A percentile compares a stretch with the other conserved stretches of the same genome.
Evolutionary conservation across 1,140 invertebrate genomes (phyloP).

Genomic region (Drosophila lacteicornis): DNA sequence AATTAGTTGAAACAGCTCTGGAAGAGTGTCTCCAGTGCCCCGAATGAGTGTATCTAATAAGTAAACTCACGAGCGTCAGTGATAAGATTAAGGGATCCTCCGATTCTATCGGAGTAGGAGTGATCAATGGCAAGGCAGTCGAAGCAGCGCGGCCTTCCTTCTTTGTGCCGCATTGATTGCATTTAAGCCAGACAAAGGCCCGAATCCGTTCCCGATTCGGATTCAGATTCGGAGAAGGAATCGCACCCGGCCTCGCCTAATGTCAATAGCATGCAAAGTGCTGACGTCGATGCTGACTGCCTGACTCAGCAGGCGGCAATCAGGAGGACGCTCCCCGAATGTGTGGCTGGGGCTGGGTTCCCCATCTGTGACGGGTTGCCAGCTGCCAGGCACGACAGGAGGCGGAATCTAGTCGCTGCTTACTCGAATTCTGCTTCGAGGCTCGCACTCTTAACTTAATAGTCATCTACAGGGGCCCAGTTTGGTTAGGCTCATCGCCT

Average conservation of each 20-base stretch:
- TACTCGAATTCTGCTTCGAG: background rate
- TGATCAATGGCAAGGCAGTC: slow-evolving; percentile 35
- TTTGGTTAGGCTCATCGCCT: background rate
- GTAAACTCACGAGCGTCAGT: too few species aligned
- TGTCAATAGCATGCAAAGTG: slow-evolving; percentile 69
- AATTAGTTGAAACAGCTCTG: slow-evolving; percentile 67
- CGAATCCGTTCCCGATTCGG: slow-evolving; percentile 9
- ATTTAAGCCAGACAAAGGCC: slow-evolving; percentile 53
- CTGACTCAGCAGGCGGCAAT: slow-evolving; percentile 77
- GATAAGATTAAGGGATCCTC: slow-evolving; percentile 4
- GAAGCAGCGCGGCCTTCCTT: slow-evolving; percentile 4
- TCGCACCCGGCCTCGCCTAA: slow-evolving; percentile 6
- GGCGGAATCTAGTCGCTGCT: background rate
- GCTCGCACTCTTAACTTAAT: slow-evolving; percentile 2
- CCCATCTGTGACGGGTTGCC: background rate
- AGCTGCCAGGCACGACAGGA: slow-evolving; percentile 28
- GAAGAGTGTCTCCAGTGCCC: slow-evolving; percentile 1
- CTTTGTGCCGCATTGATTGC: slow-evolving; percentile 59
- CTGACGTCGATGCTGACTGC: slow-evolving; percentile 40
- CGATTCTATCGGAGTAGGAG: slow-evolving; percentile 13
- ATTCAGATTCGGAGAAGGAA: slow-evolving; percentile 18
- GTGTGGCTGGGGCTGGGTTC: background rate
- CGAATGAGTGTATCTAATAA: background rate
- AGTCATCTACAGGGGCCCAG: background rate
- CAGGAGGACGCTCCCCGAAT: slow-evolving; percentile 49